These are phyloP conservation scores for Tinamus major DNA, from an alignment of 2,797 vertebrate species.

Conservation along the genomic window DNA sequence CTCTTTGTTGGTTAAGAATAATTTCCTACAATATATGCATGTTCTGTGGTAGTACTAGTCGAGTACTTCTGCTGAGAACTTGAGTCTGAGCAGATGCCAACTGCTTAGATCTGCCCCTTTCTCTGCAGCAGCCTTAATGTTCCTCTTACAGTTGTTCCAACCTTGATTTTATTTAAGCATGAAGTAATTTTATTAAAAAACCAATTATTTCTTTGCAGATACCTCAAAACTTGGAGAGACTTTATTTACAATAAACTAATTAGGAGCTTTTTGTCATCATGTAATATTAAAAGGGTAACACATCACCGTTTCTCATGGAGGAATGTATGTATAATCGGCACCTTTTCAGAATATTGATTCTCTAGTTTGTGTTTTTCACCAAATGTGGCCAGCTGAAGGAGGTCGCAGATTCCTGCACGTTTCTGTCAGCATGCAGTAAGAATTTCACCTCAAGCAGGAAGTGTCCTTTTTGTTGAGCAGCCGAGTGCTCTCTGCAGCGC, in stretches of 20 bases:
- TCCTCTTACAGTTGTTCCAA: not conserved
- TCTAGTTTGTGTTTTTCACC: not conserved
- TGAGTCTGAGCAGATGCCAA: not conserved
- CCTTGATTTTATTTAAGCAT: not conserved
- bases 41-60: not conserved
- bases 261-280: not conserved
- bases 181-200: not conserved
- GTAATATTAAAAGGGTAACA: not conserved
- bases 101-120: not conserved
- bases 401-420: not conserved
- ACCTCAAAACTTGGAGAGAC: not conserved
- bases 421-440: not conserved
- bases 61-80: not conserved
- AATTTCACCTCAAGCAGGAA: slow-evolving; percentile 6
- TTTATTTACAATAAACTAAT: not conserved
- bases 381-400: not conserved
- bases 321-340: not conserved
- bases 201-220: not conserved
- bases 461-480: not conserved
- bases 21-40: not conserved
- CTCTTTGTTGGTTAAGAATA: not conserved
- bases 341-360: not conserved
- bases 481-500: not conserved
- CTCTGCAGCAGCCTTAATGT: not conserved
- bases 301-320: not conserved